Base-by-base conservation (phyloP, 2,113 vertebrate genomes). In the Bucco capensis region DNA sequence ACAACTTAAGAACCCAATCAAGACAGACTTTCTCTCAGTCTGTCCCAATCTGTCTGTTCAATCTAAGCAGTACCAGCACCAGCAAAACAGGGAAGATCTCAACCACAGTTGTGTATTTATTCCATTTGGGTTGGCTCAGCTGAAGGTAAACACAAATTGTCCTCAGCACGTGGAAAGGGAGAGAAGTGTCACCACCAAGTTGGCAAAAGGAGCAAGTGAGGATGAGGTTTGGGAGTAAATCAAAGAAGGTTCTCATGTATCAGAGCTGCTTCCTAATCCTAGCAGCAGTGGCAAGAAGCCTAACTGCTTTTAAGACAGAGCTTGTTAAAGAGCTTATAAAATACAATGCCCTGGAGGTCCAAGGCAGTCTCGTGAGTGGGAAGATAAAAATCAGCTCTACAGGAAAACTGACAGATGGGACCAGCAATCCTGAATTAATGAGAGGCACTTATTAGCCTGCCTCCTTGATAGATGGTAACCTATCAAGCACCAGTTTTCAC, bases 301-400 rank as follows among this genome's bases (percentile, higher is more conserved):
- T 5, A 37, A 50, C 31, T 58, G 22, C 47, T 73, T 88, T 73
- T 58, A 83, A 80, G 67, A 83, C 4, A 7, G 23, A 73, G 27
- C 30, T 92, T 31, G 19, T 69, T 53, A 57, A 89, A 79, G 19
- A 78, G 44, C 54, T 84, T 74, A 40, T 75, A 53, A 88, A 90
- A 86, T 23, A 46, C 76, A 91, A 23, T 10, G 60, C 86, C 79
- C 92, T 38, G 58, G 67, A 73, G 72, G 54, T 33, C 46, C 28
- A 2, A 10, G 66, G 58, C 75, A 80, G 82, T 22, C 27, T 71
- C 28, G 2, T 2, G 16, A 87, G 71, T 9, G 17, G 33, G 47
- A 53, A 93, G 88, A 95, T 88, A 91, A 91, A 91, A 88, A 94
- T 92, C 88, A 93, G 79, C 67, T 73, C 50, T 37, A 21, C 85